Conservation (phyloP, 2,888 invertebrate genomes). For the Siphlonurus alternatus region DNA sequence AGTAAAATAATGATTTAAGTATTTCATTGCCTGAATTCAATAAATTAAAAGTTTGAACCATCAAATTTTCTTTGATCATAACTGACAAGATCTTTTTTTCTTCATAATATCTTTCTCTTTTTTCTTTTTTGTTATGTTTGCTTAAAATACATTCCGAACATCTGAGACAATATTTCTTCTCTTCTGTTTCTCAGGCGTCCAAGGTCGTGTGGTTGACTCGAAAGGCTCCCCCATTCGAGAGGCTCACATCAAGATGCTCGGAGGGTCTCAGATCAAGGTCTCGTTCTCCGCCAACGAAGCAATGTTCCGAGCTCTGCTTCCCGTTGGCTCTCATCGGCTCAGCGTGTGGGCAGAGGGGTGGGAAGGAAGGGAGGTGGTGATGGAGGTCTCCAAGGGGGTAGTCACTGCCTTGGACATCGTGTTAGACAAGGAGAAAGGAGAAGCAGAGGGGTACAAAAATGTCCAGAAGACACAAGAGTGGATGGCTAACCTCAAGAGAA, state of each 20-base stretch:
- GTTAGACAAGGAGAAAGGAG: constrained; percentile 13
- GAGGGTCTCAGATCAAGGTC: neutral
- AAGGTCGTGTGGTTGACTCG: constrained; percentile 4
- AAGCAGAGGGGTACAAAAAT: neutral
- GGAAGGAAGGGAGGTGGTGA: constrained; percentile 28
- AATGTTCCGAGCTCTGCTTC: constrained; percentile 1
- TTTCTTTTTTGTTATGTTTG: too few species aligned
- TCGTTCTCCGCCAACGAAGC: constrained; percentile 3
- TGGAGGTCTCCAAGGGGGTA: constrained; percentile 27
- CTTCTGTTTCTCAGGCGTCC: too few species aligned
- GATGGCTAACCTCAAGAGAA: neutral
- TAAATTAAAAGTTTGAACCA: too few species aligned
- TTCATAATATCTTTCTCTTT: too few species aligned
- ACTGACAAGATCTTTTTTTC: too few species aligned
- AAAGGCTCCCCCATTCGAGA: neutral
- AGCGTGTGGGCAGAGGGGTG: constrained; percentile 27
- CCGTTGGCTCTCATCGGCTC: constrained; percentile 1
- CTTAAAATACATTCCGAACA: too few species aligned
- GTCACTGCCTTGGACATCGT: constrained; percentile 25
- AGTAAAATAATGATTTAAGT: too few species aligned
- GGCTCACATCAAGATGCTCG: constrained; percentile 2
- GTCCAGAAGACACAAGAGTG: neutral
- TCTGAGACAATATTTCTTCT: too few species aligned
- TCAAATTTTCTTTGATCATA: too few species aligned
- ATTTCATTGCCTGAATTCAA: too few species aligned